These are phyloP conservation scores for Lucilia sericata DNA, from an alignment of 1,140 invertebrate species.

Conservation along the genomic window DNA sequence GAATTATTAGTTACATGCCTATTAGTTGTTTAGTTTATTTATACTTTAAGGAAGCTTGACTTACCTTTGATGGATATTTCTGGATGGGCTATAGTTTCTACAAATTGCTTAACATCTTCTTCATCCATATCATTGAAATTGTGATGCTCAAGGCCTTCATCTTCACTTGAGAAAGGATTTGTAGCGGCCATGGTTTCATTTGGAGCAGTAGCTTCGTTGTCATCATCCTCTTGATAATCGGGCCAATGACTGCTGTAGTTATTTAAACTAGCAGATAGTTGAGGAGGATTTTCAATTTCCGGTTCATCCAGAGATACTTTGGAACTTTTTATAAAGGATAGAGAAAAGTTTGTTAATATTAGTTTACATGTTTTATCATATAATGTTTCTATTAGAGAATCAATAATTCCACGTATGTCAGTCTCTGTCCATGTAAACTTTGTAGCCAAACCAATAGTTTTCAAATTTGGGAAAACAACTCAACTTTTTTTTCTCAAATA, in stretches of 20 bases:
- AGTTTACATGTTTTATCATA: too few relatives aligned
- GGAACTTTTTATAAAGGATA: background rate
- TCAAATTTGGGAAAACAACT: too few relatives aligned
- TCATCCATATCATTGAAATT: slow-evolving; percentile 30
- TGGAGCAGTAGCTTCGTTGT: background rate
- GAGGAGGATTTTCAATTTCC: slow-evolving; percentile 36
- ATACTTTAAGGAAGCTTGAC: background rate
- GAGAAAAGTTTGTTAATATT: too few relatives aligned
- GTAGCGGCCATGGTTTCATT: slow-evolving; percentile 42
- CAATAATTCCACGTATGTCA: too few relatives aligned
- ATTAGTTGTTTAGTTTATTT: background rate
- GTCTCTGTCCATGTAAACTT: too few relatives aligned
- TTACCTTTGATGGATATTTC: slow-evolving; percentile 45
- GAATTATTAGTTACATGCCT: background rate
- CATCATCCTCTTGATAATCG: background rate
- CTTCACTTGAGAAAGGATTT: slow-evolving; percentile 65
- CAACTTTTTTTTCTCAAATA: too few relatives aligned
- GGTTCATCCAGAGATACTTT: slow-evolving; percentile 48
- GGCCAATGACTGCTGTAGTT: slow-evolving; percentile 39
- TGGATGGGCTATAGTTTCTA: slow-evolving; percentile 5
- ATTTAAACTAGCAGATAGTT: background rate
- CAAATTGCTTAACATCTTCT: slow-evolving; percentile 38
- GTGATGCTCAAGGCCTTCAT: slow-evolving; percentile 47
- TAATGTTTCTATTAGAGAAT: too few relatives aligned
- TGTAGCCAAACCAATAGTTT: too few relatives aligned